Conservation (phyloP, 1,140 invertebrate genomes). For the Drosophila melanogaster region Release_6_plus_ISO1_MT NC_004354.4:11510501-11511000, state of each 20-base stretch:
- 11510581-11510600: slow-evolving; percentile 44
- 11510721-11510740: slow-evolving; percentile 17
- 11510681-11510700: slow-evolving; percentile 12
- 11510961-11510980: slow-evolving; percentile 27
- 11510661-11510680: slow-evolving; percentile 3
- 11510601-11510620: slow-evolving; percentile 42
- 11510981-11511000: not conserved
- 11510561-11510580: slow-evolving; percentile 55
- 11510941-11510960: slow-evolving; percentile 5
- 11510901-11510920: not conserved
- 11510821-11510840: slow-evolving; percentile 27
- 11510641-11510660: slow-evolving; percentile 17
- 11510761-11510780: slow-evolving; percentile 50
- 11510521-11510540: slow-evolving; percentile 49
- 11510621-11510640: slow-evolving; percentile 40
- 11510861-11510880: slow-evolving; percentile 2
- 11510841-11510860: slow-evolving; percentile 28
- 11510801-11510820: slow-evolving; percentile 39
- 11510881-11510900: not conserved
- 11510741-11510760: slow-evolving; percentile 52
- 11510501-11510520: slow-evolving; percentile 60
- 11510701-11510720: no score
- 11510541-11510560: slow-evolving; percentile 5
- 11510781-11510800: slow-evolving; percentile 14
- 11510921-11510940: slow-evolving; percentile 27